Evolutionary conservation across 2,888 invertebrate species (phyloP), one percentile per base, ranked within the genome.

Genomic region (Cyclophora albipunctata): DNA sequence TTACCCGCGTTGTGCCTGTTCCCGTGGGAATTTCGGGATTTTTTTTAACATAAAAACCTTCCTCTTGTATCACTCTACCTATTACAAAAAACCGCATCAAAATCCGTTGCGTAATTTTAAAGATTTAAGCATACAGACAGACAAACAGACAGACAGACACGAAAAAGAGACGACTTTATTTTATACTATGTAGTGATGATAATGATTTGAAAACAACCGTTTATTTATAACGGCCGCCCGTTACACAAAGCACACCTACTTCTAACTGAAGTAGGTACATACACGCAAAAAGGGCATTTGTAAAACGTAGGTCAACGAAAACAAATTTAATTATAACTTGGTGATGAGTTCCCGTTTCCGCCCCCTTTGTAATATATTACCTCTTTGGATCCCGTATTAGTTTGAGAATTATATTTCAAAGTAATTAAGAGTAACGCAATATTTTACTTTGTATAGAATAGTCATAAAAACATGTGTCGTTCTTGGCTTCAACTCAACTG

Each of bases 401-500:
- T 20, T 20, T 20, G 20, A 20, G 20, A 20, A 20, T 2, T 20
- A 20, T 1, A 20, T 20, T 20, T 20, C 20, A 20, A 20, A 20
- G 20, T 54, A 59, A 59, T 63, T 59, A 52, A 54, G 52, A 65
- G 62, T 58, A 59, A 50, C 60, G 59, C 51, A 56, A 54, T 54
- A 61, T 64, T 66, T 57, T 49, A 57, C 51, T 56, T 50, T 57
- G 55, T 63, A 53, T 62, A 53, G 58, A 62, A 52, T 64, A 59
- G 20, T 20, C 66, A 57, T 55, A 48, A 76, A 72, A 72, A 70
- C 73, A 74, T 66, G 67, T 70, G 75, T 59, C 68, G 63, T 54
- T 71, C 76, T 73, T 83, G 84, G 84, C 84, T 77, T 64, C 58
- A 63, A 65, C 71, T 81, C 82, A 81, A 80, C 67, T 68, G 58